Conservation (phyloP, 2,113 vertebrate species). For the Hystrix cristata region DNA sequence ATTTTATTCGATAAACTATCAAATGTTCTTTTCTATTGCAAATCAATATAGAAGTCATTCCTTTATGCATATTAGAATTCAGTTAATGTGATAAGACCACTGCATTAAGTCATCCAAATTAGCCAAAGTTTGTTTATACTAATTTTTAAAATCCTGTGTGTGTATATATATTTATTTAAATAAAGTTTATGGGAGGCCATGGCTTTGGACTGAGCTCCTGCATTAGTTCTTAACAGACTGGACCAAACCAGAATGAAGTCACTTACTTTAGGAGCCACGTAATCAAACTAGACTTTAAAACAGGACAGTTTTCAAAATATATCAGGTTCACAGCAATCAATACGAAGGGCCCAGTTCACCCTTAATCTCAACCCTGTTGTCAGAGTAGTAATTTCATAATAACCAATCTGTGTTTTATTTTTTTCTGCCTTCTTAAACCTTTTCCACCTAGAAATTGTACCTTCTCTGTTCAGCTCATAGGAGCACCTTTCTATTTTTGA, state of each 20-base stretch:
- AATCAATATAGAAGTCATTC: neutral
- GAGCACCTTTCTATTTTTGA: neutral
- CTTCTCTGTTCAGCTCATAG: neutral
- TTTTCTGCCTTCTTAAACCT: neutral
- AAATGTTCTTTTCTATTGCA: constrained; percentile 23
- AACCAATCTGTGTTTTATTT: neutral
- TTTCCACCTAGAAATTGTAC: neutral
- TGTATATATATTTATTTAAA: neutral
- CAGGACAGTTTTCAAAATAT: neutral
- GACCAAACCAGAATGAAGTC: neutral
- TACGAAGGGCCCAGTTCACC: neutral
- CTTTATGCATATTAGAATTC: constrained; percentile 47
- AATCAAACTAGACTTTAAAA: neutral
- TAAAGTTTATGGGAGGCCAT: neutral
- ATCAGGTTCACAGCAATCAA: neutral
- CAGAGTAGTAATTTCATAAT: neutral
- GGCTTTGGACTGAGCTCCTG: neutral
- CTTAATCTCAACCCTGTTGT: neutral
- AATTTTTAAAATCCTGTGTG: neutral
- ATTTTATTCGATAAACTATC: constrained; percentile 39
- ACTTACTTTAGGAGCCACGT: neutral
- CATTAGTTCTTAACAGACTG: neutral
- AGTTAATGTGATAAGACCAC: neutral
- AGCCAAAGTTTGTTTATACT: constrained; percentile 26
- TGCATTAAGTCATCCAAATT: constrained; percentile 8